Percentiles rank a stretch among this genome's conserved stretches.
phyloP scores from a whole-genome alignment of 2,888 invertebrate genomes.

The Idaea dimidiata region DNA sequence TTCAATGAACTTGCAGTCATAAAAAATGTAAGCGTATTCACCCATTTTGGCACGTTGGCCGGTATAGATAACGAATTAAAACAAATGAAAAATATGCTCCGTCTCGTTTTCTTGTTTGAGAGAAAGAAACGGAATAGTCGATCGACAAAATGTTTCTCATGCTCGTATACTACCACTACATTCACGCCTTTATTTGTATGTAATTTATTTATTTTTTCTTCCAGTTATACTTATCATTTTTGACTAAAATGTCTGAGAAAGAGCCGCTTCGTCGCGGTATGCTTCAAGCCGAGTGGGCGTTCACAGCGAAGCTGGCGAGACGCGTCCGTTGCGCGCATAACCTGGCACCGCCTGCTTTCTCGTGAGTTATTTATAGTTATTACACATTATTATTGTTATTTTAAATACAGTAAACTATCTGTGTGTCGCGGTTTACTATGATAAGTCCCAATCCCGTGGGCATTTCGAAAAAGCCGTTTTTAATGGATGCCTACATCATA shows the following conservation, averaged over 20 bases:
- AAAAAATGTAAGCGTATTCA: too few species aligned
- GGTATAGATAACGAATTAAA: too few species aligned
- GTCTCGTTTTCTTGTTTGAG: background rate
- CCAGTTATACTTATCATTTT: slow-evolving; percentile 92
- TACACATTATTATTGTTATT: background rate
- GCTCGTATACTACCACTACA: too few species aligned
- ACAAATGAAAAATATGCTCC: too few species aligned
- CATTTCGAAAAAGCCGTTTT: too few species aligned
- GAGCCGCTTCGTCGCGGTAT: slow-evolving; percentile 87
- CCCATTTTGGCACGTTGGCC: too few species aligned
- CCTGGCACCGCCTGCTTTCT: slow-evolving; percentile 88
- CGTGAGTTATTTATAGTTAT: slow-evolving; percentile 66
- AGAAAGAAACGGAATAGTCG: too few species aligned
- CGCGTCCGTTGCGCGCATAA: slow-evolving; percentile 88
- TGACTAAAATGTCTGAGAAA: slow-evolving; percentile 90
- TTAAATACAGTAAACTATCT: background rate
- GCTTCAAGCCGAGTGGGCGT: slow-evolving; percentile 93
- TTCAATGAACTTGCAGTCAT: too few species aligned
- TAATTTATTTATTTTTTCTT: slow-evolving; percentile 17
- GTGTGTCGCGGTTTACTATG: too few species aligned
- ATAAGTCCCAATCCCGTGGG: too few species aligned
- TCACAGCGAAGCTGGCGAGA: slow-evolving; percentile 89
- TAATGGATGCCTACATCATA: too few species aligned
- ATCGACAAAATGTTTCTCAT: too few species aligned
- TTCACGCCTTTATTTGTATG: background rate